Base-by-base conservation (phyloP, 2,113 vertebrate genomes). In the Caloenas nicobarica region DNA sequence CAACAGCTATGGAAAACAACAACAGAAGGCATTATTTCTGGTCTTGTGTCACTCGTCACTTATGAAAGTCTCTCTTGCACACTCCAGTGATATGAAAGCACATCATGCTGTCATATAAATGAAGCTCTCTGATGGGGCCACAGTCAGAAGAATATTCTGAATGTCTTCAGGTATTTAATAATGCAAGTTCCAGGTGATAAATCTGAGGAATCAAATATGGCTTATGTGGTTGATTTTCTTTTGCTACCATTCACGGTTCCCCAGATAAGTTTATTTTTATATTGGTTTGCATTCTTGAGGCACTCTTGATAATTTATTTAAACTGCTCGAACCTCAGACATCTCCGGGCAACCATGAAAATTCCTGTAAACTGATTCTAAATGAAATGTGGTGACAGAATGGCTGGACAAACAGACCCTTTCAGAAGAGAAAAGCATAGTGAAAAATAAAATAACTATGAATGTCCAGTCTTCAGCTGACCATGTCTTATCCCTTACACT, bases 281-380 rank as follows among this genome's bases (percentile, higher is more conserved):
- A 5, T 9, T 11, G 7, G 2, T 40, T 46, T 40, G 5, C 1
- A 3, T 16, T 71, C 16, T 26, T 64, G 16, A 10, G 29, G 5
- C 7, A 7, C 9, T 34, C 36, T 42, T 28, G 5, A 4, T 34
- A 61, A 25, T 0, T 0, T 5, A 10, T 4, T 66, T 13, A 3
- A 29, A 8, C 69, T 65, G 11, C 11, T 44, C 26, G 7, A 46
- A 44, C 3, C 44, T 66, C 51, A 31, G 51, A 34, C 2, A 3
- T 16, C 61, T 15, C 19, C 21, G 15, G 74, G 29, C 34, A 54
- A 8, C 25, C 2, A 0, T 0, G 2, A 7, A 16, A 50, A 61
- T 57, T 73, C 18, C 61, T 26, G 9, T 44, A 51, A 90, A 29
- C 2, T 4, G 5, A 10, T 57, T 81, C 5, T 53, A 33, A 70